Percentiles rank a stretch among this genome's conserved stretches.
Conservation (phyloP, 2,113 vertebrate species). For the Herpailurus yagouaroundi region DNA sequence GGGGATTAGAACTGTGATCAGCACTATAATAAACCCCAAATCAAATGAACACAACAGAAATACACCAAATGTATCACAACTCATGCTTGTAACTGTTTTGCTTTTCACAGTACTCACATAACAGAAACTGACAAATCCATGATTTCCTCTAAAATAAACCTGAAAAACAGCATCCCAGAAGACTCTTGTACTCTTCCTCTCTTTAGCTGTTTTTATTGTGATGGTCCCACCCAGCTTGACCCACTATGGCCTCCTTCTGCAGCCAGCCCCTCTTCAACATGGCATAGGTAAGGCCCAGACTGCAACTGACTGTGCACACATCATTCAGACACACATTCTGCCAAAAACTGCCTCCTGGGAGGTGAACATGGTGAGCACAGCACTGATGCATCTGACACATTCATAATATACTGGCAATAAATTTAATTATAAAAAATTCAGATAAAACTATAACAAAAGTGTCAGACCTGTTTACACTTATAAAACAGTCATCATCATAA, state of each 20-base stretch:
- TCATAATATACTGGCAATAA: neutral
- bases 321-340: too few relatives aligned
- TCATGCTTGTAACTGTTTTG: slow-evolving; percentile 37
- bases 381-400: neutral
- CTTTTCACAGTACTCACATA: neutral
- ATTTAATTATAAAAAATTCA: slow-evolving; percentile 14
- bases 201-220: neutral
- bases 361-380: neutral
- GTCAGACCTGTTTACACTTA: neutral
- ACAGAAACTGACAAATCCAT: neutral
- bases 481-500: neutral
- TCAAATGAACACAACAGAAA: slow-evolving; percentile 30
- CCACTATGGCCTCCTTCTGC: neutral
- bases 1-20: neutral
- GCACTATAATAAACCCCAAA: neutral
- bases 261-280: too few relatives aligned
- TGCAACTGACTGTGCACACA: neutral
- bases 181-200: neutral
- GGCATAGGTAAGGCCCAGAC: neutral
- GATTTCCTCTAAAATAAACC: slow-evolving; percentile 19
- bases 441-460: neutral
- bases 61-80: neutral
- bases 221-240: neutral
- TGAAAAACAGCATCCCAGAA: neutral
- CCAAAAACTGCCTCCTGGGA: neutral